Evolutionary conservation across 2,888 invertebrate species (phyloP), one percentile per base, ranked within the genome.

Genomic region (Sisyra nigra): DNA sequence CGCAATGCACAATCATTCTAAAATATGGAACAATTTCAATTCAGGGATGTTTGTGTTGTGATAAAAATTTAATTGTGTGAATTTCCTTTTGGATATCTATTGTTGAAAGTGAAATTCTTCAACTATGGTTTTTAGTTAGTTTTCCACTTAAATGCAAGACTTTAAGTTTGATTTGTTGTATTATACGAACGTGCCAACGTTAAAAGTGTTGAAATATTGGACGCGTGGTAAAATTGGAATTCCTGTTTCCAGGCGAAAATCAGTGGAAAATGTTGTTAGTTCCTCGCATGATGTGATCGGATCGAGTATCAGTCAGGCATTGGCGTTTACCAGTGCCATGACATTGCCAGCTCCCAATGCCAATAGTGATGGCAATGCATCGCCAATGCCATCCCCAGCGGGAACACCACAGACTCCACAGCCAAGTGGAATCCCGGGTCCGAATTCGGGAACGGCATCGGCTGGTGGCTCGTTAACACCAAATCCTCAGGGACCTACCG

Each of bases 281-380:
- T 49, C 33, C 9, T 75, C 76, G 45, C 76, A 74, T 55, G 77
- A 76, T 61, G 74, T 74, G 47, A 73, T 76, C 45, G 71, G 71
- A 14, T 71, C 69, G 54, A 74, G 70, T 57, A 74, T 74, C 55
- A 74, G 74, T 52, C 73, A 72, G 52, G 73, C 74, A 0, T 66
- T 75, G 43, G 70, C 68, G 15, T 66, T 73, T 58, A 68, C 69
- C 0, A 68, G 66, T 33, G 68, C 66, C 49, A 63, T 71, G 55
- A 59, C 69, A 15, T 63, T 68, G 46, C 69, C 68, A 48, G 57
- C 65, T 47, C 65, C 24, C 24, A 56, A 51, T 30, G 40, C 33
- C 33, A 56, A 50, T 45, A 47, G 52, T 32, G 57, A 55, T 30
- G 18, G 42, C 4, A n/a, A n/a, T 36, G 37, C 42, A 45, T 24